phyloP scores from a whole-genome alignment of 2,888 invertebrate species.

The Amphipyra tragopoginis region DNA sequence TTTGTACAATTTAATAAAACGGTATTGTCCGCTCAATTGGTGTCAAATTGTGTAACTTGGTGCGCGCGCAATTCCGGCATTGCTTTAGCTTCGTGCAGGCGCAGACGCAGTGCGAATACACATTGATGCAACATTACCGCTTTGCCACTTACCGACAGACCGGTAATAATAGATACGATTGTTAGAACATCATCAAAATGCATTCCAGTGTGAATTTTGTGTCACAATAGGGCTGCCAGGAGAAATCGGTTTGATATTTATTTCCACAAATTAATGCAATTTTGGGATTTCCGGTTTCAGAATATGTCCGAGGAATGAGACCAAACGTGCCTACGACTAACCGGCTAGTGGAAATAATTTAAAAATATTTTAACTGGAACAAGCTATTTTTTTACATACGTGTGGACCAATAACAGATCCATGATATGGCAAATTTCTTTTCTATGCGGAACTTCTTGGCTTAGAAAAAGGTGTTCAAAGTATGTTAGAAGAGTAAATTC shows the following conservation, averaged over 20 bases:
- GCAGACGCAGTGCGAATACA: slow-evolving; percentile 1
- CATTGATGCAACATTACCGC: slow-evolving; percentile 1
- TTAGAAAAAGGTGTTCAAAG: no score
- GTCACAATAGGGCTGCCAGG: not conserved
- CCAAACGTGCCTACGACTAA: not conserved
- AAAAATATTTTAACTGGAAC: not conserved
- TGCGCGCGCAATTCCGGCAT: slow-evolving; percentile 7
- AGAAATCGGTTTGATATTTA: no score
- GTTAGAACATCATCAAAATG: slow-evolving; percentile 20
- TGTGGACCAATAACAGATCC: no score
- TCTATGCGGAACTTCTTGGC: no score
- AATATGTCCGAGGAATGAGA: not conserved
- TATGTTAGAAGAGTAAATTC: no score
- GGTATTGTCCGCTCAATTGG: not conserved
- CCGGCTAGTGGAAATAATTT: not conserved
- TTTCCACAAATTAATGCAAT: not conserved
- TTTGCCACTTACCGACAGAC: not conserved
- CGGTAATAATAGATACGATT: slow-evolving; percentile 16
- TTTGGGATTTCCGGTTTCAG: not conserved
- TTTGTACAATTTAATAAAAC: no score
- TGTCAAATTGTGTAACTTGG: slow-evolving; percentile 20
- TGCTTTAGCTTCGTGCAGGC: not conserved
- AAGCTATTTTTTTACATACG: no score
- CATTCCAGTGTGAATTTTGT: slow-evolving; percentile 8
- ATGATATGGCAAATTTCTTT: no score